Percentiles rank a stretch among this genome's conserved stretches.
Conservation (phyloP, 2,888 invertebrate genomes). For the Mythimna loreyi region DNA sequence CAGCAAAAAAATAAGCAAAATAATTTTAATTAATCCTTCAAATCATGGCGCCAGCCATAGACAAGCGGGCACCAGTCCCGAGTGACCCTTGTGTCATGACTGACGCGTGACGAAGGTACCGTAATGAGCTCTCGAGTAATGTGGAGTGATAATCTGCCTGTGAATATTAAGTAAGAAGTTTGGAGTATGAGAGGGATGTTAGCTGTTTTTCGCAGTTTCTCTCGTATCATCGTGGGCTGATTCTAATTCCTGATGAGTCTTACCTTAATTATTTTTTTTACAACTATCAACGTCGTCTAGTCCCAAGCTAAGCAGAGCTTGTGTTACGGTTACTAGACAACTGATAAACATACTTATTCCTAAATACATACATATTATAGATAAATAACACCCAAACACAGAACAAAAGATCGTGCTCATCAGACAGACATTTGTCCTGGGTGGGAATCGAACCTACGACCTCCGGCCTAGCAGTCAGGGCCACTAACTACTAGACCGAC, state of each 20-base stretch:
- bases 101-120: conserved; percentile 44
- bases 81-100: conserved; percentile 24
- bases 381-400: too few relatives aligned
- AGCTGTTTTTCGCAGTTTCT: background rate
- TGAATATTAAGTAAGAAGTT: conserved; percentile 32
- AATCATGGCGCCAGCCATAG: conserved; percentile 9
- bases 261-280: too few relatives aligned
- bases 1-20: conserved; percentile 11
- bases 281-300: too few relatives aligned
- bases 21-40: conserved; percentile 27
- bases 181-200: background rate
- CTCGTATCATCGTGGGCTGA: background rate
- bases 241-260: background rate
- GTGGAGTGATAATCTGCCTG: conserved; percentile 24
- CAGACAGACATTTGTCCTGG: too few relatives aligned
- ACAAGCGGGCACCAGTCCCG: conserved; percentile 1
- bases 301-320: too few relatives aligned
- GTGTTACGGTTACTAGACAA: too few relatives aligned
- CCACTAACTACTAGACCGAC: too few relatives aligned
- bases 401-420: too few relatives aligned
- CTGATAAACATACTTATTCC: too few relatives aligned
- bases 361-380: too few relatives aligned
- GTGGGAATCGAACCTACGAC: too few relatives aligned
- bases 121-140: conserved; percentile 28
- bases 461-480: too few relatives aligned